Base-by-base conservation (phyloP, 2,113 vertebrate genomes). In the Penelope pileata region DNA sequence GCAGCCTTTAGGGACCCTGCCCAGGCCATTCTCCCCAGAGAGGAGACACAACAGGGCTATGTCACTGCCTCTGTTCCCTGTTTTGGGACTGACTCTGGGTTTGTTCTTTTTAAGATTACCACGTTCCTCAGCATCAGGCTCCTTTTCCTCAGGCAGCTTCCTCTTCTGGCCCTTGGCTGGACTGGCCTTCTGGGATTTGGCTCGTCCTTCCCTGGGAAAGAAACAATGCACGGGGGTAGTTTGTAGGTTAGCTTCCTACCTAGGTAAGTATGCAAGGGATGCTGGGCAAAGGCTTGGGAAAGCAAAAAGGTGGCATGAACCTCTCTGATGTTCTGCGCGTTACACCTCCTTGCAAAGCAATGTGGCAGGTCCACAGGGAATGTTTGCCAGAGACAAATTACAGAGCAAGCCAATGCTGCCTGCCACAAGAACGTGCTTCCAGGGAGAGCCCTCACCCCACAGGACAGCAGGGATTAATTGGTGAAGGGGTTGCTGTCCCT, bases 171-270 rank as follows among this genome's bases (percentile, higher is more conserved):
- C 87, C 53, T 89, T 94, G 83, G 80, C 78, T 79, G 96, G 92
- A 60, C 96, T 97, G 34, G 83, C 29, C 42, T 96, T 96, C 88
- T 95, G 97, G 86, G 94, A 96, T n/a, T 97, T 96, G 74, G 73
- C 74, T 95, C 96, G 94, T 73, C 93, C 95, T 96, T 96, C 96
- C 91, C 97, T 97, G 92, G 16, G 79, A 70, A 93, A 70, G 50
- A 77, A 94, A 79, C 29, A 80, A 63, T 43, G 80, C 6, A 16
- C 1, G 7, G 19, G 40, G 66, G 29, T 27, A 93, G 59, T 56
- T 36, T 24, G 42, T 42, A 60, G 3, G 7, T 32, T 63, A 90
- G 42, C 19, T 74, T 90, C 74, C 62, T 64, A 26, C 36, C 23
- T 24, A 59, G 54, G 27, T 45, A 34, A 26, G 30, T 3, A 68